Conservation (phyloP, 2,113 vertebrate genomes). For the Pygoscelis adeliae region DNA sequence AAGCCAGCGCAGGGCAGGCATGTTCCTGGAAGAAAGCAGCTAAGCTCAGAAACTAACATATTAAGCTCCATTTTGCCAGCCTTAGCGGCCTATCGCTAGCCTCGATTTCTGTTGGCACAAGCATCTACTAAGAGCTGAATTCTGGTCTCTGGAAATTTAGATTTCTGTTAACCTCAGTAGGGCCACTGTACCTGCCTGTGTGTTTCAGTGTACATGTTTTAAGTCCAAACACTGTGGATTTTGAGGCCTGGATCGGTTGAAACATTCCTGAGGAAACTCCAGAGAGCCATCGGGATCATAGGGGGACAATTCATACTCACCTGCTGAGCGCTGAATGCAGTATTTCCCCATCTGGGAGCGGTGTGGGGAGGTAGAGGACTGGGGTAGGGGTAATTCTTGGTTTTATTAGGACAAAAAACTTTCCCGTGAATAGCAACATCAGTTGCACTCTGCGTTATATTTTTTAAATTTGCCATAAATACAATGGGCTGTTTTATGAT, state of each 20-base stretch:
- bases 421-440: conserved; percentile 22
- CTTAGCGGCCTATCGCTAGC: not conserved
- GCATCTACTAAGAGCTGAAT: not conserved
- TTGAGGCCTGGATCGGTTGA: not conserved
- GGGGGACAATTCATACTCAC: not conserved
- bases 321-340: not conserved
- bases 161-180: not conserved
- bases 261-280: not conserved
- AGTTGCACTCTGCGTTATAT: not conserved
- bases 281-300: not conserved
- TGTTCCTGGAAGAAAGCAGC: not conserved
- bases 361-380: not conserved
- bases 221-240: not conserved
- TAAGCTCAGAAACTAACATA: not conserved
- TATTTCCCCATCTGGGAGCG: fast-evolving
- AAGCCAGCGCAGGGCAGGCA: not conserved
- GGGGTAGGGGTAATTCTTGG: not conserved
- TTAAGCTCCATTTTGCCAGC: not conserved
- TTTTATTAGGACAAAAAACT: not conserved
- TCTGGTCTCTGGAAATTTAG: not conserved
- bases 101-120: not conserved
- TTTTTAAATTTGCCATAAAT: conserved; percentile 40
- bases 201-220: not conserved
- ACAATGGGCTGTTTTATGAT: conserved; percentile 59
- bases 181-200: not conserved